These are phyloP conservation scores for Ariolimax columbianus DNA, from an alignment of 2,888 invertebrate species.

Conservation along the genomic window DNA sequence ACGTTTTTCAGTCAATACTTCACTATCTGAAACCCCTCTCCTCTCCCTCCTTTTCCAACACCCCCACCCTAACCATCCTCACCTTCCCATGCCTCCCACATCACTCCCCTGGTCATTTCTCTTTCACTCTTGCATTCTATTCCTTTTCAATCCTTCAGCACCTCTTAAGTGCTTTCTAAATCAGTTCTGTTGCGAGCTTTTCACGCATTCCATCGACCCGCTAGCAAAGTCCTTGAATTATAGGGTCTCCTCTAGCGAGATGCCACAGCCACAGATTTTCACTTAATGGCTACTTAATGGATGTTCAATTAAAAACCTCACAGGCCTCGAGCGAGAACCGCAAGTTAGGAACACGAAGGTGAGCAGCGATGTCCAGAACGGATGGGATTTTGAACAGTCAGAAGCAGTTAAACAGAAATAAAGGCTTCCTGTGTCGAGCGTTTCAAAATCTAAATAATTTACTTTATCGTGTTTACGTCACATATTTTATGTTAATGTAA, in stretches of 20 bases:
- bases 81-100: neutral
- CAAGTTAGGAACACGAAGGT: neutral
- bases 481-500: too few relatives aligned
- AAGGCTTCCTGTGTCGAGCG: too few relatives aligned
- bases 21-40: too few relatives aligned
- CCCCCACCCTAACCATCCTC: neutral
- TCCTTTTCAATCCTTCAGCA: conserved; percentile 10
- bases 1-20: too few relatives aligned
- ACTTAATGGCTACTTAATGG: conserved; percentile 29
- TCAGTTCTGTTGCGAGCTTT: conserved; percentile 1
- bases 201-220: conserved; percentile 23
- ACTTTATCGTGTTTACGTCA: too few relatives aligned
- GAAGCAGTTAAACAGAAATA: too few relatives aligned
- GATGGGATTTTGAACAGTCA: neutral
- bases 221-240: conserved; percentile 34
- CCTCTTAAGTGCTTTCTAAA: conserved; percentile 34
- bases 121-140: neutral
- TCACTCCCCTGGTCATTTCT: neutral
- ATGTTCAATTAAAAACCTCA: conserved; percentile 6
- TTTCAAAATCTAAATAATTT: too few relatives aligned
- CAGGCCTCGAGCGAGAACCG: neutral
- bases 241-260: neutral
- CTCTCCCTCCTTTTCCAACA: neutral
- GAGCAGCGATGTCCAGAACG: neutral
- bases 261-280: neutral